Evolutionary conservation across 2,888 invertebrate genomes (phyloP).

Genomic region (Crepidodera aurea): DNA sequence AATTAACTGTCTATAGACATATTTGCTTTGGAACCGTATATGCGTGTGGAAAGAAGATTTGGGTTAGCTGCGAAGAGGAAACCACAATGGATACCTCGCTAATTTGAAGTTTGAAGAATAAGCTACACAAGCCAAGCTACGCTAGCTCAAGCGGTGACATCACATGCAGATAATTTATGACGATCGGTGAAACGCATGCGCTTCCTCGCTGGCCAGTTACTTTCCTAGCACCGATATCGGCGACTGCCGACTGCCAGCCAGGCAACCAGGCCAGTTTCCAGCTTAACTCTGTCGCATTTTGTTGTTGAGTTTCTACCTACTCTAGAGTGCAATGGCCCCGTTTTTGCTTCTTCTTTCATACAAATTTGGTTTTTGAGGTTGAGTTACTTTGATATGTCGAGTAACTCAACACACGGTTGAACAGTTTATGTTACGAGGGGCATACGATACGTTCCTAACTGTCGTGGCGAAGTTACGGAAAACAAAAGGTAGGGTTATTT

Average conservation of each 20-base stretch:
- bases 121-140: neutral
- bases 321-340: constrained; percentile 24
- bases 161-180: neutral
- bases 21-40: no score
- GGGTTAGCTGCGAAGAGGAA: neutral
- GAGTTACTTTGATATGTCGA: neutral
- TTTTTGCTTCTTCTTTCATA: constrained; percentile 3
- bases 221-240: constrained; percentile 19
- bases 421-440: constrained; percentile 11
- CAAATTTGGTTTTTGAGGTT: neutral
- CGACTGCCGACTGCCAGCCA: constrained; percentile 10
- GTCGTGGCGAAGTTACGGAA: neutral
- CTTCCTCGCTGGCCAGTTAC: constrained; percentile 7
- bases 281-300: constrained; percentile 23
- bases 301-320: constrained; percentile 11
- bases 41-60: neutral
- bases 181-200: constrained; percentile 21
- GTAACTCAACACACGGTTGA: neutral
- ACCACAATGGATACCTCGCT: neutral
- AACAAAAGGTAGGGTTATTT: neutral
- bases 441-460: neutral
- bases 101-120: constrained; percentile 9
- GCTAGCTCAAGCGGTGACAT: neutral
- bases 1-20: no score
- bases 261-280: constrained; percentile 19